Base-by-base conservation (phyloP, 1,140 invertebrate species). In the Oryctes rhinoceros region DNA sequence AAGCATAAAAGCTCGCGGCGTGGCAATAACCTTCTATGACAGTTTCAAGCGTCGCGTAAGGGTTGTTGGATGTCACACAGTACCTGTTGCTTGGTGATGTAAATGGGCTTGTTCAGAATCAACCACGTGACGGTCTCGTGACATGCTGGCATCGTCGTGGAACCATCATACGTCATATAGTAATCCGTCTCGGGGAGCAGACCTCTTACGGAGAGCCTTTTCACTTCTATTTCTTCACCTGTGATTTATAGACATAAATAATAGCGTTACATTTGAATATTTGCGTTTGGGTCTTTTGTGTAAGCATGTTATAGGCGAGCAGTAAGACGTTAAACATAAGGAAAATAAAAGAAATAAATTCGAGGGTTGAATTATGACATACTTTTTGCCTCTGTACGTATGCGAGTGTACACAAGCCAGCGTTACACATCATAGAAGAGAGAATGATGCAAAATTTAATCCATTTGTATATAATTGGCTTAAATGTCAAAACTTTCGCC, bases 151-250 rank as follows among this genome's bases (percentile, higher is more conserved):
- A 96, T 96, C 62, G 97, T 99, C 18, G 96, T 96, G 65, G 96
- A 98, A 47, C 97, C 97, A 85, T 99, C 97, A 88, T 99, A 99
- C 35, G 97, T 98, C 93, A 99, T 97, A 89, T 98, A 99, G 88
- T 96, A 95, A 85, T 96, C 94, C 75, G 97, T 98, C 84, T 97
- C 95, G 3, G 97, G 97, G 53, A 98, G 89, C 74, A 98, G 90
- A 20, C 95, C 96, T 48, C 94, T 90, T 62, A 98, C 92, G 48
- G 94, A 95, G 83, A 98, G 89, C 77, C 94, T 91, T 86, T 94
- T 94, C 80, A 98, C 93, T 78, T 93, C 92, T 80, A 94, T 93
- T 86, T 94, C 92, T 78, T 96, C 93, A 84, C 95, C 95, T 95
- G 87, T 18, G 47, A 59, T 48, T 78, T 53, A 59, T 48, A 78